Evolutionary conservation across 2,113 vertebrate species (phyloP), one percentile per base, ranked within the genome.

Genomic region (Engystomops pustulosus): DNA sequence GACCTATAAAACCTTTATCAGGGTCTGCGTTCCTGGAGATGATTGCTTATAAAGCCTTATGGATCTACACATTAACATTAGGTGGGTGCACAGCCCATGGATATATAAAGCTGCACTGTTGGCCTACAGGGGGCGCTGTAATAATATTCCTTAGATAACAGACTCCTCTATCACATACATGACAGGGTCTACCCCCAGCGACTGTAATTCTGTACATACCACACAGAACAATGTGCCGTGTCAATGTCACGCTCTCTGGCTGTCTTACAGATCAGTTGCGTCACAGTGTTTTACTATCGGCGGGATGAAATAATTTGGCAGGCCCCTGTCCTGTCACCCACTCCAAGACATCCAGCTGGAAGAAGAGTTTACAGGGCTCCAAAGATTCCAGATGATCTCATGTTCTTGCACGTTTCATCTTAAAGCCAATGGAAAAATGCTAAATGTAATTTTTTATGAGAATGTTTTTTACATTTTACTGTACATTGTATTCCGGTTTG

Each of bases 361-460:
- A 72, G 70, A 4, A 47, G 12, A 72, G 10, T 72, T 72, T 47
- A 72, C 12, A 47, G 41, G 70, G 70, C 70, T 45, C 70, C 41
- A 17, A 47, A 6, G 23, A 47, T 17, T 47, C n/a, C n/a, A n/a
- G n/a, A n/a, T n/a, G n/a, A n/a, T n/a, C 9, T 25, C 12, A 30
- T 30, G 70, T 72, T 23, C 41, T 12, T 47, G 23, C n/a, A 27
- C 14, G 15, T 15, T 27, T 47, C 15, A 17, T 47, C 23, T 71
- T 17, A 15, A 32, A 65, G 30, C 25, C 70, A 9, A 72, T 41
- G 18, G 36, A 70, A 70, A 10, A 6, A n/a, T n/a, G n/a, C n/a
- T n/a, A n/a, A n/a, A n/a, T n/a, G n/a, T n/a, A n/a, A n/a, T n/a
- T n/a, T n/a, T n/a, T n/a, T n/a, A n/a, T n/a, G n/a, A n/a, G n/a